Base-by-base conservation (phyloP, 2,888 invertebrate genomes). In the Hydropsyche betteni region DNA sequence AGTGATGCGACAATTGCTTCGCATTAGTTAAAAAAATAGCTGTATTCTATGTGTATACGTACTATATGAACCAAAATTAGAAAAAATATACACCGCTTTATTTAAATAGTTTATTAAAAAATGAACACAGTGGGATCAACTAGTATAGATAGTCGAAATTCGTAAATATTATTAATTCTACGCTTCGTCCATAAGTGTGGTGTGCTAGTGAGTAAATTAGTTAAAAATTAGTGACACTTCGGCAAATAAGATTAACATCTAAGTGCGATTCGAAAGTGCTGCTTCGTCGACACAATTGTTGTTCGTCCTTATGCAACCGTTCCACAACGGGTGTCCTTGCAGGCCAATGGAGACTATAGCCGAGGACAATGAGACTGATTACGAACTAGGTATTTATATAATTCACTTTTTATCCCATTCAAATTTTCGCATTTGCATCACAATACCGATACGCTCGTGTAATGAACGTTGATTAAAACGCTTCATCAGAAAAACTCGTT, bases 351-450 rank as follows among this genome's bases (percentile, higher is more conserved):
- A 91, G 88, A 91, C 91, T 81, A 91, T 91, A 84, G 88, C 89
- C 79, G 91, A 91, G 84, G 91, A 91, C 83, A 89, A 89, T 79
- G 91, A 91, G 82, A 88, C 89, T 80, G 91, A 91, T 81, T 88
- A 90, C 83, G 91, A 91, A 86, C 88, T 91, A 84, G 91, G 91
- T 91, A 87, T 88, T 83, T 83, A 44, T 69, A 8, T 69, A 44
- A 6, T 44, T 44, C 44, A 44, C 44, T 8, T 10, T 44, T 44
- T 44, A 8, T 44, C 44, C 44, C 7, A 44, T 8, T 6, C 7
- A 44, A 5, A 44, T 44, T 44, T 44, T 44, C 44, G 44, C 10
- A 10, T 8, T 44, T 44, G 6, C 7, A 44, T 44, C 44, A 44
- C 44, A 44, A 44, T 44, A 4, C 10, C 10, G 4, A 44, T 44